A percentile compares a stretch with the other conserved stretches of the same genome.
These are phyloP conservation scores for Tridacna crocea DNA, from an alignment of 2,888 invertebrate genomes.

Conservation along the genomic window DNA sequence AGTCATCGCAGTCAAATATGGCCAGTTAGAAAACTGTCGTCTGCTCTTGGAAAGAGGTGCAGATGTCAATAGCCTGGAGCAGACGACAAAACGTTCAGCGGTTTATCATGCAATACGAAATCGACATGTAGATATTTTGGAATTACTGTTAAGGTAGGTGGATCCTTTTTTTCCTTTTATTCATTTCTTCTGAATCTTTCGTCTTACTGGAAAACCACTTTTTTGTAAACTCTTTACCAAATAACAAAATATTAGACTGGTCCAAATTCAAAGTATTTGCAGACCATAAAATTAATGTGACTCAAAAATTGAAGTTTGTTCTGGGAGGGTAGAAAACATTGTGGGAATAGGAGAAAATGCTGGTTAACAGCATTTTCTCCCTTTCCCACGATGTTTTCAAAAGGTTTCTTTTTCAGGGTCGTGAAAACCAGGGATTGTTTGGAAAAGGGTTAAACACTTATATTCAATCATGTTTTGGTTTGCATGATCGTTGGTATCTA, in stretches of 20 bases:
- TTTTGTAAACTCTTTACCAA: background rate
- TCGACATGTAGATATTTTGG: conserved; percentile 71
- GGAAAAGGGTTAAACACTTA: background rate
- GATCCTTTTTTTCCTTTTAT: background rate
- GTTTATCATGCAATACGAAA: conserved; percentile 75
- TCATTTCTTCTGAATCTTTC: too few relatives aligned
- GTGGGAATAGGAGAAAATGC: background rate
- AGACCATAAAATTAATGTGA: background rate
- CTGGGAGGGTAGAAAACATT: background rate
- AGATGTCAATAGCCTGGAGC: conserved; percentile 72
- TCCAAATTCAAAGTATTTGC: background rate
- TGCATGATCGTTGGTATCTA: too few relatives aligned
- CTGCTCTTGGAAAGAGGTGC: conserved; percentile 72
- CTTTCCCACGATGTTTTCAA: background rate
- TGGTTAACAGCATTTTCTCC: background rate
- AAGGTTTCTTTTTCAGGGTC: background rate
- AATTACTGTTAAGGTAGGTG: conserved; percentile 74
- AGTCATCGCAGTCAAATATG: conserved; percentile 73
- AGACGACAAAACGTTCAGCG: conserved; percentile 71
- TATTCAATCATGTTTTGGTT: too few relatives aligned
- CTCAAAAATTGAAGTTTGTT: background rate
- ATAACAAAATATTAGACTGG: background rate
- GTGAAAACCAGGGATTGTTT: background rate
- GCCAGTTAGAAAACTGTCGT: conserved; percentile 69
- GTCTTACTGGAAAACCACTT: background rate